Percentiles rank a stretch among this genome's conserved stretches.
Evolutionary conservation across 2,888 invertebrate genomes (phyloP).

Genomic region (Oasisia sp.): DNA sequence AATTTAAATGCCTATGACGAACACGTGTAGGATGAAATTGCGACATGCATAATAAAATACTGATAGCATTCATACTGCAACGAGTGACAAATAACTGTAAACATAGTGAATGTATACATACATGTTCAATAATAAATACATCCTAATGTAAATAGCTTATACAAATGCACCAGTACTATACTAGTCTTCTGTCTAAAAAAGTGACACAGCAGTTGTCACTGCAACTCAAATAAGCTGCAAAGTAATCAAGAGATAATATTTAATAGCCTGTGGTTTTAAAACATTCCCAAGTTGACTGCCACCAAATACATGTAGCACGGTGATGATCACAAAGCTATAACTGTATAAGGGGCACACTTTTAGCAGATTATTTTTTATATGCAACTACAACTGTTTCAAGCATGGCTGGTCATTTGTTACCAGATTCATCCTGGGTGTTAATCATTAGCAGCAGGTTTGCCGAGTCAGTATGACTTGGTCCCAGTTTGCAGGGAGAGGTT

Average conservation of each 20-base stretch:
- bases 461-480: too few species aligned
- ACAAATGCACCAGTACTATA: background rate
- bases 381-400: too few species aligned
- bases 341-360: too few species aligned
- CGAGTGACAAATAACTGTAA: background rate
- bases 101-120: background rate
- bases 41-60: background rate
- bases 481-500: too few species aligned
- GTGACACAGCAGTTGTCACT: background rate
- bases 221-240: background rate
- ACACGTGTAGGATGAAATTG: background rate
- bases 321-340: background rate
- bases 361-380: too few species aligned
- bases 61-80: conserved; percentile 14
- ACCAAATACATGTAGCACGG: background rate
- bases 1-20: background rate
- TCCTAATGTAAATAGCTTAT: background rate
- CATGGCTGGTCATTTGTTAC: too few species aligned
- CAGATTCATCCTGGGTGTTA: too few species aligned
- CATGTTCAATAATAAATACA: background rate
- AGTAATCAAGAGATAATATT: background rate
- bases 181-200: background rate
- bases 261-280: background rate
- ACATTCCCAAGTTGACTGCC: background rate
- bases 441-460: too few species aligned